These are phyloP conservation scores for Oreortyx pictus DNA, from an alignment of 2,797 vertebrate genomes.

Conservation along the genomic window DNA sequence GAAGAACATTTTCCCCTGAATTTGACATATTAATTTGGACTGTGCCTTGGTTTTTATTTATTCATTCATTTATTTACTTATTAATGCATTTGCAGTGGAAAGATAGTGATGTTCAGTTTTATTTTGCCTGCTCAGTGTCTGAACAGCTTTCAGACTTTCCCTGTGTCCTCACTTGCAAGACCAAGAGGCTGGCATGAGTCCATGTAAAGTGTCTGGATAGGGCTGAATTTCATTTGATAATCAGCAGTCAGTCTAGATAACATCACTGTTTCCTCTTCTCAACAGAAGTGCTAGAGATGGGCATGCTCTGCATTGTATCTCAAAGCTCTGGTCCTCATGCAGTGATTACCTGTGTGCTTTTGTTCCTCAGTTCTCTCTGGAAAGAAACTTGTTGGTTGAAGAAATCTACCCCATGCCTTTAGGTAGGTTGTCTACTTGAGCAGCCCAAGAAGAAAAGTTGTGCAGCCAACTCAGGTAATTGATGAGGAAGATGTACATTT, in stretches of 20 bases:
- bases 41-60: neutral
- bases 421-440: neutral
- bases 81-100: neutral
- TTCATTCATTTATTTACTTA: neutral
- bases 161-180: neutral
- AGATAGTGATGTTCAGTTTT: neutral
- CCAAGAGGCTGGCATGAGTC: neutral
- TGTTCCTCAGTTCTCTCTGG: neutral
- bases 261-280: neutral
- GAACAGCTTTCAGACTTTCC: neutral
- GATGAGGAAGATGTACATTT: neutral
- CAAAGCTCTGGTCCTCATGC: rapidly evolving
- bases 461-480: neutral
- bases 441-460: neutral
- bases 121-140: neutral
- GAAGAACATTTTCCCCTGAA: neutral
- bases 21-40: neutral
- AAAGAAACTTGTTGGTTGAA: neutral
- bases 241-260: neutral
- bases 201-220: neutral
- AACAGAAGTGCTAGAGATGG: neutral
- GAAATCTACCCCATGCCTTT: neutral
- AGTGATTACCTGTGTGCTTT: rapidly evolving
- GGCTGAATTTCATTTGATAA: neutral
- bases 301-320: neutral